A percentile compares a stretch with the other conserved stretches of the same genome.
Conservation (phyloP, 2,113 vertebrate genomes). For the Rhynchomys soricoides region DNA sequence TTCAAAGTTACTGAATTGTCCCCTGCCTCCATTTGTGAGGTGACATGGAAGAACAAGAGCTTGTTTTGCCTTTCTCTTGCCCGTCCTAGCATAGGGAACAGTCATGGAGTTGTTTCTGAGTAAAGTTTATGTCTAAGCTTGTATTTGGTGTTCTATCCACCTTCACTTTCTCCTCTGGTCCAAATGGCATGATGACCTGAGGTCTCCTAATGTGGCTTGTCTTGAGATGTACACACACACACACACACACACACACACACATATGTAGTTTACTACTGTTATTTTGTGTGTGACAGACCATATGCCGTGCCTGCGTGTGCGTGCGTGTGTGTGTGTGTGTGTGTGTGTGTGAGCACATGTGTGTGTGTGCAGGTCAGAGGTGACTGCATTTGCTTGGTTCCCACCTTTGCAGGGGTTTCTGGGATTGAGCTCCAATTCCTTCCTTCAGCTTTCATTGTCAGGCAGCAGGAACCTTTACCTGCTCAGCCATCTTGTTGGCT, state of each 20-base stretch:
- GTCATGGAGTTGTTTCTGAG: background rate
- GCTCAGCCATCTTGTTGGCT: background rate
- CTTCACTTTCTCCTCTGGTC: background rate
- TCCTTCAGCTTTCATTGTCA: background rate
- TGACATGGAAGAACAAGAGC: background rate
- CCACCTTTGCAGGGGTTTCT: background rate
- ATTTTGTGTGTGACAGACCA: background rate
- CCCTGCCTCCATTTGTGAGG: background rate
- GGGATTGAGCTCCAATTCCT: background rate
- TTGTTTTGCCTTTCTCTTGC: background rate
- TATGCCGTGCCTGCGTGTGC: background rate
- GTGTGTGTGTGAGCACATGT: no score
- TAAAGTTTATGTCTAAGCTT: background rate
- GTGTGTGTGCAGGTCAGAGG: background rate
- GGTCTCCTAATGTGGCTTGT: background rate
- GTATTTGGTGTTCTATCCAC: background rate
- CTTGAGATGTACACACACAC: no score
- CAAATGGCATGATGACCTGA: background rate
- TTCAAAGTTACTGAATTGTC: background rate
- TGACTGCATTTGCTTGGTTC: background rate
- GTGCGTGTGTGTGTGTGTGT: background rate
- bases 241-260: no score
- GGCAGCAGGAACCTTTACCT: background rate
- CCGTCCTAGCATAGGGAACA: background rate
- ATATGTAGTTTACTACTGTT: no score